Percentiles rank a stretch among this genome's conserved stretches.
Conservation (phyloP, 1,140 invertebrate genomes). For the Antheraea pernyi region DNA sequence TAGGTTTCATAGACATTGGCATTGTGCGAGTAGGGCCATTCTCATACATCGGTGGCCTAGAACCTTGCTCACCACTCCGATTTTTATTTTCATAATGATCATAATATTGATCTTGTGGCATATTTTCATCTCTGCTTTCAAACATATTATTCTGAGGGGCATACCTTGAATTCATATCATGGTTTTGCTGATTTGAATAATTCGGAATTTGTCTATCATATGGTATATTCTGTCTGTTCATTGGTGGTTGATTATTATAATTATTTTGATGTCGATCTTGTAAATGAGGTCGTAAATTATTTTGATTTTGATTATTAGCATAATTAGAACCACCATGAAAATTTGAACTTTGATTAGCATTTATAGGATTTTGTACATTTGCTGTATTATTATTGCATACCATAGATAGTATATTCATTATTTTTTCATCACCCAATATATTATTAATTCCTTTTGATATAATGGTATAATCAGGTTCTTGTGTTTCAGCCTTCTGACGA, state of each 20-base stretch:
- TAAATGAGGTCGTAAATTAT: conserved; percentile 31
- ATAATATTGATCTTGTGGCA: conserved; percentile 37
- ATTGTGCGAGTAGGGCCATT: conserved; percentile 11
- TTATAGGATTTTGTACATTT: conserved; percentile 17
- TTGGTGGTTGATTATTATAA: conserved; percentile 29
- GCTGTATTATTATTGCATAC: conserved; percentile 38
- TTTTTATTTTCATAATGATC: conserved; percentile 25
- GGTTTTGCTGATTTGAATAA: conserved; percentile 22
- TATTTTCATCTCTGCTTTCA: conserved; percentile 24
- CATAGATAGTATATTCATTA: conserved; percentile 80
- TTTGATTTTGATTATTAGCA: conserved; percentile 18
- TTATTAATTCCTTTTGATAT: conserved; percentile 81
- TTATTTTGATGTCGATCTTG: conserved; percentile 40
- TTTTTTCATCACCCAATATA: conserved; percentile 81
- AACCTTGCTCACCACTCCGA: conserved; percentile 27
- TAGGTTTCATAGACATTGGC: conserved; percentile 11
- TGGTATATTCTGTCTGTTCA: conserved; percentile 28
- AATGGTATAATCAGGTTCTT: conserved; percentile 76
- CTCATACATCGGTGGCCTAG: conserved; percentile 19
- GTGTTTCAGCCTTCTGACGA: conserved; percentile 8
- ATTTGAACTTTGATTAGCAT: conserved; percentile 20
- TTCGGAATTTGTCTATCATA: conserved; percentile 32
- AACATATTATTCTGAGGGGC: conserved; percentile 23
- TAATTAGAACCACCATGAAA: conserved; percentile 8
- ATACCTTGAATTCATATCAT: conserved; percentile 15